phyloP scores from a whole-genome alignment of 2,888 invertebrate genomes.

The Andrena dorsata region DNA sequence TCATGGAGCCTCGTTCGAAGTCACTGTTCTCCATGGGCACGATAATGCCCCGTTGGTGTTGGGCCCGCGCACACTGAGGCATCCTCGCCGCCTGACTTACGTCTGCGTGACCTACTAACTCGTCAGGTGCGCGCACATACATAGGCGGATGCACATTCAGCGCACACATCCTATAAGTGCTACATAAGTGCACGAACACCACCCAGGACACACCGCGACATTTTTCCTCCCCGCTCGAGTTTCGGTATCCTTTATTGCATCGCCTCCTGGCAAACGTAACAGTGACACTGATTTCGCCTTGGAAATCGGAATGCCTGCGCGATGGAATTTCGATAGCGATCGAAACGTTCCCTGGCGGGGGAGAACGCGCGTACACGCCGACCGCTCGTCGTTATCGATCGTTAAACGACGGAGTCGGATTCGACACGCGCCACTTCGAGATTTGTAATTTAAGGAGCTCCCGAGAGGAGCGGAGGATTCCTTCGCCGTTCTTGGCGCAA shows the following conservation, averaged over 20 bases:
- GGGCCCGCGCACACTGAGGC: slow-evolving; percentile 15
- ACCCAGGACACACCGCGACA: slow-evolving; percentile 48
- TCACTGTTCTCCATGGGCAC: slow-evolving; percentile 56
- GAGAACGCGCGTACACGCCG: background rate
- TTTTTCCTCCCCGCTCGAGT: slow-evolving; percentile 15
- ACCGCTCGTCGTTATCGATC: background rate
- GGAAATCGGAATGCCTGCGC: slow-evolving; percentile 2
- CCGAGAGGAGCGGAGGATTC: background rate
- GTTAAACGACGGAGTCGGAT: background rate
- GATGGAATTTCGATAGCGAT: background rate
- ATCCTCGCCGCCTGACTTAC: slow-evolving; percentile 46
- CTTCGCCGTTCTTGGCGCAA: background rate
- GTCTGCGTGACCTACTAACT: slow-evolving; percentile 77
- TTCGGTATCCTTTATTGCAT: slow-evolving; percentile 33
- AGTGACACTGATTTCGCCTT: slow-evolving; percentile 12
- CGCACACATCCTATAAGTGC: slow-evolving; percentile 51
- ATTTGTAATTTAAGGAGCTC: background rate
- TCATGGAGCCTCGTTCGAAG: slow-evolving; percentile 54
- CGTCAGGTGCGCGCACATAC: slow-evolving; percentile 39
- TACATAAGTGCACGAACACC: slow-evolving; percentile 57
- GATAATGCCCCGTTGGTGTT: slow-evolving; percentile 47
- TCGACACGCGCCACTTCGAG: background rate
- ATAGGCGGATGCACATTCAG: slow-evolving; percentile 50
- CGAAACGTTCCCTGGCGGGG: background rate
- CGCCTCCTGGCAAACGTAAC: slow-evolving; percentile 7